A percentile compares a stretch with the other conserved stretches of the same genome.
Evolutionary conservation across 1,140 invertebrate genomes (phyloP).

Genomic region (Hyposmocoma kahamanoa): DNA sequence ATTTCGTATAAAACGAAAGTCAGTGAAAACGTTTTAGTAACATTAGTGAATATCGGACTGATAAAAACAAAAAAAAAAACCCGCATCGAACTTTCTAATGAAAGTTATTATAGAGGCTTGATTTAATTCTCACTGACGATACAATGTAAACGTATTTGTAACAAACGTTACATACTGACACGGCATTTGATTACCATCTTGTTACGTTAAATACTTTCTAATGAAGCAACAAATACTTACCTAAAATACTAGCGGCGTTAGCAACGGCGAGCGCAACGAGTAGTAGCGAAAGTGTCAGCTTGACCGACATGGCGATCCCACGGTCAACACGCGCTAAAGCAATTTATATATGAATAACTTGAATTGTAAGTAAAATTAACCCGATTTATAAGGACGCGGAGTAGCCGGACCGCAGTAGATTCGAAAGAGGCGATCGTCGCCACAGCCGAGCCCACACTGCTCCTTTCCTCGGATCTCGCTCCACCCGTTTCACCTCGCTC

Average conservation of each 20-base stretch:
- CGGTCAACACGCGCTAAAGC: constrained; percentile 5
- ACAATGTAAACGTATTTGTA: too few relatives aligned
- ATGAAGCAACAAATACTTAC: constrained; percentile 39
- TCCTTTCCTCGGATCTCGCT: constrained; percentile 55
- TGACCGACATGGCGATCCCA: constrained; percentile 43
- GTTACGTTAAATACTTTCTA: constrained; percentile 24
- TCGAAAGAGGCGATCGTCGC: constrained; percentile 45
- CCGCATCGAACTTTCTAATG: too few relatives aligned
- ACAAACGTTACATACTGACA: background rate
- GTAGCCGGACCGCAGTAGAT: constrained; percentile 15
- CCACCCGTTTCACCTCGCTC: constrained; percentile 54
- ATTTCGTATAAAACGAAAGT: too few relatives aligned
- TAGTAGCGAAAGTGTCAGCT: constrained; percentile 44
- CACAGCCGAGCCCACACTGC: constrained; percentile 46
- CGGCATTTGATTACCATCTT: background rate
- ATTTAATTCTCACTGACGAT: too few relatives aligned
- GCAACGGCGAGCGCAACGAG: constrained; percentile 30
- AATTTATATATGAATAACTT: constrained; percentile 15
- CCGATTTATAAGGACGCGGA: constrained; percentile 22
- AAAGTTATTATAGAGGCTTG: too few relatives aligned
- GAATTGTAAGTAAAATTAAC: constrained; percentile 22
- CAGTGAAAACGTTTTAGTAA: too few relatives aligned
- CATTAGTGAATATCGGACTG: too few relatives aligned
- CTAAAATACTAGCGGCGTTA: constrained; percentile 48
- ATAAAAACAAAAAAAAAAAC: too few relatives aligned